Conservation (phyloP, 2,113 vertebrate species). For the Chascanopsetta lugubris region DNA sequence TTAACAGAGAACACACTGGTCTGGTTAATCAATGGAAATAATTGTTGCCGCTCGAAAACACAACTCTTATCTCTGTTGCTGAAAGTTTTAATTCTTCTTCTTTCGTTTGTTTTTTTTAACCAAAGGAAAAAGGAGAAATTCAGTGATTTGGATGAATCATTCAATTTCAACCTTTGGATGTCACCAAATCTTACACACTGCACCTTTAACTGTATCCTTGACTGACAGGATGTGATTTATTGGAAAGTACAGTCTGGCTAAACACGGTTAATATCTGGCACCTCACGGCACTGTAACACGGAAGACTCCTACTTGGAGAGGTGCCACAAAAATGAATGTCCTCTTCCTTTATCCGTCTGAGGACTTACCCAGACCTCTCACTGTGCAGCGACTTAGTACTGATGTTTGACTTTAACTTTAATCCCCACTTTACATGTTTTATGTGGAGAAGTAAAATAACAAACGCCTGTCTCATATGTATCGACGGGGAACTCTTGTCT, state of each 20-base stretch:
- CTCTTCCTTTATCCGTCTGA: slow-evolving; percentile 10
- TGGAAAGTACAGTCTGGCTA: neutral
- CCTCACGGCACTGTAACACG: neutral
- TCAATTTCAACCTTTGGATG: neutral
- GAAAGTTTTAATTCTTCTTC: neutral
- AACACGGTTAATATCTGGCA: neutral
- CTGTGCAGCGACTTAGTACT: slow-evolving; percentile 10
- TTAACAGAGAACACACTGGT: neutral
- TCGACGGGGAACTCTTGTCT: neutral
- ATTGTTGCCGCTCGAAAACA: neutral
- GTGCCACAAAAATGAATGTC: neutral
- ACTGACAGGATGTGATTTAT: neutral
- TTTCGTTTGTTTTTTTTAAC: neutral
- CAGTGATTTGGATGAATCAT: neutral
- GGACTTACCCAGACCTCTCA: slow-evolving; percentile 30
- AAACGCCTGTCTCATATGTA: slow-evolving; percentile 10
- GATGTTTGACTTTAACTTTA: slow-evolving; percentile 25
- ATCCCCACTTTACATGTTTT: slow-evolving; percentile 27
- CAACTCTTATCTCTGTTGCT: neutral
- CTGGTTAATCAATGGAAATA: neutral
- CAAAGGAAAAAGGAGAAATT: neutral
- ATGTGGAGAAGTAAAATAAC: slow-evolving; percentile 25
- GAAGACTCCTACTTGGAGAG: neutral
- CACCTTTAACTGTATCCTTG: neutral
- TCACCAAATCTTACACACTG: too few relatives aligned